A percentile compares a stretch with the other conserved stretches of the same genome.
Evolutionary conservation across 2,888 invertebrate species (phyloP).

Genomic region (Hypsopygia costalis): DNA sequence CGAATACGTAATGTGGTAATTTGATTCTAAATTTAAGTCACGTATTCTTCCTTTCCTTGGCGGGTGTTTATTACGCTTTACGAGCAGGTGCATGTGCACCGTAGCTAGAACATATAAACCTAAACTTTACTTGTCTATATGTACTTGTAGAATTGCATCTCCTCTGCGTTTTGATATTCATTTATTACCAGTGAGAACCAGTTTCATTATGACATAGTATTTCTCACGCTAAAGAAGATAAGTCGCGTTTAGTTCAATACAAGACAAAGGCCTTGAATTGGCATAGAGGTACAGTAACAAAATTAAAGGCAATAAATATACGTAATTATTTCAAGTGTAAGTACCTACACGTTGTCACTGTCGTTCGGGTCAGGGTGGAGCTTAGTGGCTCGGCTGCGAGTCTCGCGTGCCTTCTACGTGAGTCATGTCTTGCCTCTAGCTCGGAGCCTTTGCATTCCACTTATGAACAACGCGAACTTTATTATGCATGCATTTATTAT

Average conservation of each 20-base stretch:
- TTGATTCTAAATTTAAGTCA: neutral
- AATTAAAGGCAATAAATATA: too few species aligned
- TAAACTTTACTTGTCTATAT: too few species aligned
- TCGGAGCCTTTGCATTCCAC: conserved; percentile 62
- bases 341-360: conserved; percentile 22
- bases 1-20: conserved; percentile 6
- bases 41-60: neutral
- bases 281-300: conserved; percentile 1
- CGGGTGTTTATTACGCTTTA: neutral
- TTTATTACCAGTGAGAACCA: neutral
- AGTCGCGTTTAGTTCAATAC: too few species aligned
- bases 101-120: neutral
- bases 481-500: conserved; percentile 2
- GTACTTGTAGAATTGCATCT: too few species aligned
- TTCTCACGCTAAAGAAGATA: neutral
- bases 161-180: too few species aligned
- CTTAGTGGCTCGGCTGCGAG: conserved; percentile 38
- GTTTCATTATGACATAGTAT: conserved; percentile 2
- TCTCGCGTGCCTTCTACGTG: conserved; percentile 62
- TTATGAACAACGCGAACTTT: conserved; percentile 30
- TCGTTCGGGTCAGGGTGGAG: conserved; percentile 28
- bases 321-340: conserved; percentile 6
- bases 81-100: neutral
- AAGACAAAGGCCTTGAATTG: neutral
- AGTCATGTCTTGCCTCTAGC: conserved; percentile 58